Conservation (phyloP, 2,113 vertebrate species). For the Halcyon malimbica region DNA sequence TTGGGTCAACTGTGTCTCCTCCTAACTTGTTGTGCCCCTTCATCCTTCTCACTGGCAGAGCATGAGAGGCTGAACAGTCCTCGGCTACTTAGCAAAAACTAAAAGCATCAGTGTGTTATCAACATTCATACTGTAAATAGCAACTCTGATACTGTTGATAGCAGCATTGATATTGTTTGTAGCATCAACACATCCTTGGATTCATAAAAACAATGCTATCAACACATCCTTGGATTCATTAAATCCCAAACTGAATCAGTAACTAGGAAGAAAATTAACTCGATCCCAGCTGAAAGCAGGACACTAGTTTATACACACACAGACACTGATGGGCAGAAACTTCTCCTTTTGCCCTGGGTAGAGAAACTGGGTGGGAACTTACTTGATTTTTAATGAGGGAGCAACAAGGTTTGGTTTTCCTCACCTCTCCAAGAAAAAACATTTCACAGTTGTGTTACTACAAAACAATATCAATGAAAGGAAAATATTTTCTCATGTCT, state of each 20-base stretch:
- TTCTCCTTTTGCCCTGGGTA: background rate
- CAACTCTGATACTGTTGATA: no score
- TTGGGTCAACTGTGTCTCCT: background rate
- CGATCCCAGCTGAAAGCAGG: background rate
- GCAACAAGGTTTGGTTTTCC: background rate
- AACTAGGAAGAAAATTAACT: background rate
- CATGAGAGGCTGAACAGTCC: background rate
- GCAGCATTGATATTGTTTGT: no score
- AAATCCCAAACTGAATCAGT: no score
- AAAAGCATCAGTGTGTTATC: background rate
- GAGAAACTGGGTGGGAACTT: background rate
- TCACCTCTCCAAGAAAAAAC: background rate
- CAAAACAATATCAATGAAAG: background rate
- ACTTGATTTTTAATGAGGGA: background rate
- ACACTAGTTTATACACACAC: background rate
- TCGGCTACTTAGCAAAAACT: background rate
- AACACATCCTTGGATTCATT: no score
- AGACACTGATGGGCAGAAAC: background rate
- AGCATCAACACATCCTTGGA: no score
- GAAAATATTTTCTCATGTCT: background rate
- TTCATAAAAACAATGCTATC: no score
- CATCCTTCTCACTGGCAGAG: background rate
- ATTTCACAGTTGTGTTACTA: background rate
- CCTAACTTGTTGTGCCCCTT: background rate
- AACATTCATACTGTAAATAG: background rate